Evolutionary conservation across 2,797 vertebrate species (phyloP), one percentile per base, ranked within the genome.

Genomic region (Aldrovandia affinis): DNA sequence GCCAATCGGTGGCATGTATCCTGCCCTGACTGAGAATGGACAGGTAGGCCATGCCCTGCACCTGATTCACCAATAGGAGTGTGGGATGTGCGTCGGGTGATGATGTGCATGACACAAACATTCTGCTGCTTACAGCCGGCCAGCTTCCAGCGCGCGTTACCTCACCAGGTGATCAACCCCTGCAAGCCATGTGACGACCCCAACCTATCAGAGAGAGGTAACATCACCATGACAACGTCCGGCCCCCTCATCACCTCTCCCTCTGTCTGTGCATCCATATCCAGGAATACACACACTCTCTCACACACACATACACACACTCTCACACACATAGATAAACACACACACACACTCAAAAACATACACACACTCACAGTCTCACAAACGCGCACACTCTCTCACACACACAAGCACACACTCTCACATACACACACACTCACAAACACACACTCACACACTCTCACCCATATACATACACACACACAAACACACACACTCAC

Each of bases 201-300:
- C 87, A 98, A 99, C 92, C 95, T 97, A 85, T 98, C 97, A 89
- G 98, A 99, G 92, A 99, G 98, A 98, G 98, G 98, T 99, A 95
- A 89, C 25, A 1, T 10, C 5, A 22, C 20, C 70, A 50, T 50
- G 47, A 12, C 47, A 50, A 50, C 12, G 47, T 6, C 47, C 47
- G 6, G 6, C 12, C 1, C 47, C 1, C 12, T 50, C 28, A n/a
- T 42, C 44, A 68, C 65, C 59, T 33, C 44, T 28, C 33, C 10
- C 42, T 36, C 44, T 54, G 30, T 52, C 47, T 47, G 44, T 73
- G 63, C 50, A 63, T 55, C 42, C 68, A 81, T 4, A 59, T 28
- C 33, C 14, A 33, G 4, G 14, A 9, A 3, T 33, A 30, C 50
- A 36, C n/a, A 75, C 70, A 63, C 55, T 36, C 42, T 50, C 55